Base-by-base conservation (phyloP, 1,140 invertebrate genomes). In the Trialeurodes vaporariorum region DNA sequence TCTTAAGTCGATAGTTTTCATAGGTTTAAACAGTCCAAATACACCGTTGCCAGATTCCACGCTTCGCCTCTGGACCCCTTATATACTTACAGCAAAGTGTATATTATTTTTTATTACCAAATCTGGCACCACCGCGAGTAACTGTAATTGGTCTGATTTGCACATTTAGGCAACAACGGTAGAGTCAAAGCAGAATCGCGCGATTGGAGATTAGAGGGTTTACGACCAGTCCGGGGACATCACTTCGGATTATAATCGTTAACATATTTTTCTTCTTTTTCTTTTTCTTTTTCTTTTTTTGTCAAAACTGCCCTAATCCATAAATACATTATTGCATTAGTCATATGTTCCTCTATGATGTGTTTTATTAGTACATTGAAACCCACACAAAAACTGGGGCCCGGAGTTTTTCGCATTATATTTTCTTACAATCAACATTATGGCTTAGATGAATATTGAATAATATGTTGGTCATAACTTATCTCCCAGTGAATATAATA, bases 221-320 rank as follows among this genome's bases (percentile, higher is more conserved):
- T 49, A 61, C 60, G 60, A 25, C 60, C 60, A n/a, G 60, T 25
- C n/a, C 60, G 60, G 60, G 60, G n/a, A 61, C 60, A 61, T 61
- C 60, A 61, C 60, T 25, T 25, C n/a, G n/a, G 60, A 23, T 22
- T 61, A 25, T 23, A 25, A 23, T 22, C 60, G 60, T 61, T 61
- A 22, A 25, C 60, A 25, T 25, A 11, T 25, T 25, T 11, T 25
- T 61, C 11, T n/a, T 25, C n/a, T 61, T 25, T 22, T 61, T 61
- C n/a, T n/a, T n/a, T n/a, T n/a, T n/a, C n/a, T 25, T 11, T 25
- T 61, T 22, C 60, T 25, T 61, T 61, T 25, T 22, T 61, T 61
- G n/a, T 61, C 60, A 61, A 23, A 61, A 25, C n/a, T 61, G 34
- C 34, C 34, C 34, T 49, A 49, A 49, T 49, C 34, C 34, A 49